Conservation (phyloP, 1,140 invertebrate species). For the Stenopsyche tienmushanensis region DNA sequence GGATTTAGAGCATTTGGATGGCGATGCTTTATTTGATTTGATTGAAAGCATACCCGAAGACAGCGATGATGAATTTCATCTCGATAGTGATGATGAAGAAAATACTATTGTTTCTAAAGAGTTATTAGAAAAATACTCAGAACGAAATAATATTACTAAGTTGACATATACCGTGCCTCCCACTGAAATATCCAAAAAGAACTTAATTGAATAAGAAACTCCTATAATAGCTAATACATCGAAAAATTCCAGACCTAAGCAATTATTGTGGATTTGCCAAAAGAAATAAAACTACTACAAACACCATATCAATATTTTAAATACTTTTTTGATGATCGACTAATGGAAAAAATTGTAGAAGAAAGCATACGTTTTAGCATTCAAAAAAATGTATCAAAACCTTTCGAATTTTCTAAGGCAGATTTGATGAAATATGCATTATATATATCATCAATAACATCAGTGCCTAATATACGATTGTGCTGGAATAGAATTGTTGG, state of each 20-base stretch:
- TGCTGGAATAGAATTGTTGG: not conserved
- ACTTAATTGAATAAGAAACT: conserved; percentile 1
- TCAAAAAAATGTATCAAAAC: conserved; percentile 3
- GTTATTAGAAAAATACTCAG: not conserved
- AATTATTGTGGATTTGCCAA: not conserved
- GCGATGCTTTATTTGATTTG: conserved; percentile 7
- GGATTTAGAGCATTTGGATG: conserved; percentile 8
- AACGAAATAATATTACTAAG: not conserved
- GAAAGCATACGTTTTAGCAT: not conserved
- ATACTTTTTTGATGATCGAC: conserved; percentile 10
- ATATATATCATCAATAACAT: not conserved
- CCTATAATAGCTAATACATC: too few relatives aligned
- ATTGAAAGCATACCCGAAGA: conserved; percentile 1
- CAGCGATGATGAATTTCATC: conserved; percentile 9
- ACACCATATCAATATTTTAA: conserved; percentile 10
- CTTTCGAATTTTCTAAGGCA: conserved; percentile 3
- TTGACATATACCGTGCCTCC: not conserved
- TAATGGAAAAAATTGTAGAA: conserved; percentile 8
- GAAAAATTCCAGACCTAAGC: not conserved
- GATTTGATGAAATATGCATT: conserved; percentile 1
- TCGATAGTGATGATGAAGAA: not conserved
- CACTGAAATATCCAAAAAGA: not conserved
- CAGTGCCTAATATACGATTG: not conserved
- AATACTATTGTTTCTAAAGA: conserved; percentile 3
- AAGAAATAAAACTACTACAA: not conserved